Base-by-base conservation (phyloP, 2,888 invertebrate genomes). In the Uloborus plumipes region DNA sequence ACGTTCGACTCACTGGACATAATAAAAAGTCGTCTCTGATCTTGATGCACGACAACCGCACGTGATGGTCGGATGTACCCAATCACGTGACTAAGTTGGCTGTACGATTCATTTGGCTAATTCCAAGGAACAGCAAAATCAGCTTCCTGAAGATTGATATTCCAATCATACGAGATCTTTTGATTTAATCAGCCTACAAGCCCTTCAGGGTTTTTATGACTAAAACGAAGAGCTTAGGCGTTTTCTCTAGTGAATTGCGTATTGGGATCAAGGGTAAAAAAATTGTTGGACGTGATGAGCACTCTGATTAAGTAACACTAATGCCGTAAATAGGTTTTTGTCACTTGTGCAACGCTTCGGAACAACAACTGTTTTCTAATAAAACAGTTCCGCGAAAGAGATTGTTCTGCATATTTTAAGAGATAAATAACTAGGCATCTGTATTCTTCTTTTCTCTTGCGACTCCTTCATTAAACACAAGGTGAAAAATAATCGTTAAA, bases 231-330 rank as follows among this genome's bases (percentile, higher is more conserved):
- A 47, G 39, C 16, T 79, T 59, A 78, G 58, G 50, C 58, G 65
- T 53, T 58, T 72, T 64, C 70, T 31, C 47, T 58, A 39, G 39
- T 22, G 50, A 22, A 67, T 47, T 39, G 59, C 14, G 66, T 73
- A 80, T 73, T 73, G 71, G 73, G 79, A 80, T 80, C 79, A 80
- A 80, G 79, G 79, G 79, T 80, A 69, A 11, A 47, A 62, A 58
- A 18, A 26, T 2, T 26, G 18, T 18, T 49, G 22, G 20, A 69
- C 61, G 55, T 55, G 77, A 77, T n/a, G 14, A 18, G 20, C 39
- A 39, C 39, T 7, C 39, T 39, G 39, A 39, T 39, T 7, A 39
- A 11, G 39, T 39, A 39, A 39, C 11, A 39, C 39, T 39, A 39
- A 39, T 39, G 39, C 39, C 39, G 39, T 9, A 39, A 39, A 39